A percentile compares a stretch with the other conserved stretches of the same genome.
Conservation (phyloP, 2,888 invertebrate genomes). For the Mythimna pallens region DNA sequence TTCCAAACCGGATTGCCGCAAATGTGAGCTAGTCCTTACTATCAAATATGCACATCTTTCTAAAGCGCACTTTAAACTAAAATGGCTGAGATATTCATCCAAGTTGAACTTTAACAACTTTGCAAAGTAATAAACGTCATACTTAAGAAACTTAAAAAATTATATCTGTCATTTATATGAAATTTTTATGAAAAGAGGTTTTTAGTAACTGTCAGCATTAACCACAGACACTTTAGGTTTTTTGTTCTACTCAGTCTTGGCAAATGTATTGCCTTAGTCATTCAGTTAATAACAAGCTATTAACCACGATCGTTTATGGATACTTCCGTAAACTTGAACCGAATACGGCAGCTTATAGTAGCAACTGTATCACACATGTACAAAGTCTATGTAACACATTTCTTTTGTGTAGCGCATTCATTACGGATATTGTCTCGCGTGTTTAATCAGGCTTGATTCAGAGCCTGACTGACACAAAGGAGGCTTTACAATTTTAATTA, state of each 20-base stretch:
- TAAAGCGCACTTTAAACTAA: constrained; percentile 43
- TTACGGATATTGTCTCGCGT: constrained; percentile 55
- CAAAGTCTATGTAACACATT: constrained; percentile 32
- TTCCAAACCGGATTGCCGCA: constrained; percentile 33
- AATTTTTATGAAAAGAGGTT: constrained; percentile 8
- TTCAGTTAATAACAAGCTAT: constrained; percentile 20
- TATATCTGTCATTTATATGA: not conserved
- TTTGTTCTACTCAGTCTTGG: not conserved
- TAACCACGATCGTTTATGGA: constrained; percentile 31
- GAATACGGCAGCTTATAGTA: constrained; percentile 36
- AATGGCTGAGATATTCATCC: constrained; percentile 49
- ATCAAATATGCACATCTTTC: constrained; percentile 52
- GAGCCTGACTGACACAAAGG: constrained; percentile 48
- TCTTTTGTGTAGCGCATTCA: constrained; percentile 57
- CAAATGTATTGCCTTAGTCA: constrained; percentile 11
- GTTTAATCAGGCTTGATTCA: constrained; percentile 54
- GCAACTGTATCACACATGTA: constrained; percentile 40
- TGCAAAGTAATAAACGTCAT: constrained; percentile 31
- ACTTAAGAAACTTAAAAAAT: constrained; percentile 18
- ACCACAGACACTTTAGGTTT: constrained; percentile 3
- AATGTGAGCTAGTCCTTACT: constrained; percentile 36
- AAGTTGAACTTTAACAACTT: constrained; percentile 48
- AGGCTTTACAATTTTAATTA: constrained; percentile 49
- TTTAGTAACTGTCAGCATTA: not conserved
- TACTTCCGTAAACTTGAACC: constrained; percentile 48